These are phyloP conservation scores for Scaptomyza cyrtandrae DNA, from an alignment of 2,888 invertebrate species.

Conservation along the genomic window DNA sequence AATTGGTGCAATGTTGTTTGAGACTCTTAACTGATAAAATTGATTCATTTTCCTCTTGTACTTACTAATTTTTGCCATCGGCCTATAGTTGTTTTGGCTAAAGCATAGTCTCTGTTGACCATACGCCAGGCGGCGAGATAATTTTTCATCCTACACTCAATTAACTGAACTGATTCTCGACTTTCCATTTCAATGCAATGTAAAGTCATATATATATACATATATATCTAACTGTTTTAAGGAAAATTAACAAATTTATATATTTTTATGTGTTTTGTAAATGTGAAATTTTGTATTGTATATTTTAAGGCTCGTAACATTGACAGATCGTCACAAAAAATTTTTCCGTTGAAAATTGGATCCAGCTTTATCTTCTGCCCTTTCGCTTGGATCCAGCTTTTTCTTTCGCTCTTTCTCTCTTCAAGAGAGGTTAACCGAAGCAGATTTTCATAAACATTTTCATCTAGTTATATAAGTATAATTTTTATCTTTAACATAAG, in stretches of 20 bases:
- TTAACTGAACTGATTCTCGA: background rate
- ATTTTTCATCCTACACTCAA: conserved; percentile 1
- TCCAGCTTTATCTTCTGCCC: too few species aligned
- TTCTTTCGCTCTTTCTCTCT: too few species aligned
- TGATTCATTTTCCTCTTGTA: background rate
- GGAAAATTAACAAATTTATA: background rate
- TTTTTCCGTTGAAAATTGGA: too few species aligned
- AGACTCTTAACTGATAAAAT: background rate
- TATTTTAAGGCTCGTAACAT: too few species aligned
- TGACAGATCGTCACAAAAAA: too few species aligned
- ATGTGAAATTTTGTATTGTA: conserved; percentile 1
- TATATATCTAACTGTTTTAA: background rate
- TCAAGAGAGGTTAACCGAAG: too few species aligned
- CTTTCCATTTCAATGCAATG: background rate
- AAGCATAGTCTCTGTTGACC: background rate
- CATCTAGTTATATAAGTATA: too few species aligned
- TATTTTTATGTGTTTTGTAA: background rate
- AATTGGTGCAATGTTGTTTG: background rate
- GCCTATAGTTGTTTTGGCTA: background rate
- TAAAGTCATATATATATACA: background rate
- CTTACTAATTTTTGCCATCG: conserved; percentile 16
- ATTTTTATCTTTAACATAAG: too few species aligned
- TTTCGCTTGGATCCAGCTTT: too few species aligned
- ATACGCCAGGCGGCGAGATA: conserved; percentile 27
- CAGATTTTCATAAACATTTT: too few species aligned